phyloP scores from a whole-genome alignment of 2,113 vertebrate species.

The Rhinichthys klamathensis region DNA sequence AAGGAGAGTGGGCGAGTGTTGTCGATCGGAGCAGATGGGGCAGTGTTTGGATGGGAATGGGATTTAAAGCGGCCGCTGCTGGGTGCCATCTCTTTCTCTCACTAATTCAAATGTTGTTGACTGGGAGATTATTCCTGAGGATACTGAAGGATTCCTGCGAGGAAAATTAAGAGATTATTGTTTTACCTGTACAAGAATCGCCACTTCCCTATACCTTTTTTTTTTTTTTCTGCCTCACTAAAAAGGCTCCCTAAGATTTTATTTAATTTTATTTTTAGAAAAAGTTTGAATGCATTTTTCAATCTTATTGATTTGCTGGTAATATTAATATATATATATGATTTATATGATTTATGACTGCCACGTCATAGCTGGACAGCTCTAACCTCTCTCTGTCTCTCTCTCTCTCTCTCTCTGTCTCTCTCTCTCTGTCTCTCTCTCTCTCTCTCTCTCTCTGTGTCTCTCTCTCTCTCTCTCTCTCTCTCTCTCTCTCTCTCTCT shows the following conservation, averaged over 20 bases:
- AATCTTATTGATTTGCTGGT: not conserved
- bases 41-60: constrained; percentile 25
- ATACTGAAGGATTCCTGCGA: not conserved
- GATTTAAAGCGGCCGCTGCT: constrained; percentile 31
- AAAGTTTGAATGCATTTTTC: too few species aligned
- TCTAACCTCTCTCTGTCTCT: too few species aligned
- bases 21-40: constrained; percentile 40
- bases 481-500: too few species aligned
- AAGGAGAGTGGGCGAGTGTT: not conserved
- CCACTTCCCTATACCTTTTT: not conserved
- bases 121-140: constrained; percentile 52
- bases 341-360: not conserved
- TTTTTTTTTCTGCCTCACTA: not conserved
- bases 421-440: too few species aligned
- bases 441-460: too few species aligned
- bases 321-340: not conserved
- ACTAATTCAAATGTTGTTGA: constrained; percentile 31
- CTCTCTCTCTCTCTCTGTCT: too few species aligned
- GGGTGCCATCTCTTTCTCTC: constrained; percentile 8
- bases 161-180: constrained; percentile 53
- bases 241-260: not conserved
- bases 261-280: not conserved
- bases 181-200: constrained; percentile 57
- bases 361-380: not conserved
- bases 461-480: too few species aligned